phyloP scores from a whole-genome alignment of 1,140 invertebrate genomes.

The Cryptotermes secundus region DNA sequence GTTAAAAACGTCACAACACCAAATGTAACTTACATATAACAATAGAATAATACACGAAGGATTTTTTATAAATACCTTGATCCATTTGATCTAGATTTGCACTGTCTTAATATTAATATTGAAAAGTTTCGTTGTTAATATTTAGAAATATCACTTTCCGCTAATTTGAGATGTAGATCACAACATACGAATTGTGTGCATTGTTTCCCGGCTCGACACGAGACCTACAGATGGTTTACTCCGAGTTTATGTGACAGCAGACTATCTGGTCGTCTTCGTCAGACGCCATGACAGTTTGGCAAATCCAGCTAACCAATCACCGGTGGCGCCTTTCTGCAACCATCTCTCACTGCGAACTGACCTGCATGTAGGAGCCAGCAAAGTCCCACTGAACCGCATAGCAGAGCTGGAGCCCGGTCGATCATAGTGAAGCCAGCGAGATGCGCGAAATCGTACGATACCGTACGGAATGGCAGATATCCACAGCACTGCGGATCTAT shows the following conservation, averaged over 20 bases:
- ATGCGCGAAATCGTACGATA: neutral
- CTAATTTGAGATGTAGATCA: neutral
- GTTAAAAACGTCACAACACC: conserved; percentile 6
- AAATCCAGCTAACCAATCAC: conserved; percentile 16
- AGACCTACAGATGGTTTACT: neutral
- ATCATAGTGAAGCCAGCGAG: neutral
- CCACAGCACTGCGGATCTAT: neutral
- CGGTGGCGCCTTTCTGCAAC: conserved; percentile 6
- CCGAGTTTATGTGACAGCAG: neutral
- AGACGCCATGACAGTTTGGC: conserved; percentile 5
- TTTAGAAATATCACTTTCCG: neutral
- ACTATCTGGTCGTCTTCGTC: conserved; percentile 10
- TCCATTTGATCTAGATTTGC: conserved; percentile 19
- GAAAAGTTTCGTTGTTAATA: neutral
- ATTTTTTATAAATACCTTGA: neutral
- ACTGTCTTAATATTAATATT: conserved; percentile 1
- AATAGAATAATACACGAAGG: neutral
- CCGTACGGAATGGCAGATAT: too few species aligned
- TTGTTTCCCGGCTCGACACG: neutral
- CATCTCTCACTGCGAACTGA: conserved; percentile 9
- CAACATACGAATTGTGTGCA: neutral
- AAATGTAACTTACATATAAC: neutral
- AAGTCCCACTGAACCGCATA: neutral
- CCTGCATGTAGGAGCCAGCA: neutral
- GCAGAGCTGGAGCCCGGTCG: neutral